Evolutionary conservation across 2,113 vertebrate species (phyloP).

Genomic region (Ramphastos sulfuratus): DNA sequence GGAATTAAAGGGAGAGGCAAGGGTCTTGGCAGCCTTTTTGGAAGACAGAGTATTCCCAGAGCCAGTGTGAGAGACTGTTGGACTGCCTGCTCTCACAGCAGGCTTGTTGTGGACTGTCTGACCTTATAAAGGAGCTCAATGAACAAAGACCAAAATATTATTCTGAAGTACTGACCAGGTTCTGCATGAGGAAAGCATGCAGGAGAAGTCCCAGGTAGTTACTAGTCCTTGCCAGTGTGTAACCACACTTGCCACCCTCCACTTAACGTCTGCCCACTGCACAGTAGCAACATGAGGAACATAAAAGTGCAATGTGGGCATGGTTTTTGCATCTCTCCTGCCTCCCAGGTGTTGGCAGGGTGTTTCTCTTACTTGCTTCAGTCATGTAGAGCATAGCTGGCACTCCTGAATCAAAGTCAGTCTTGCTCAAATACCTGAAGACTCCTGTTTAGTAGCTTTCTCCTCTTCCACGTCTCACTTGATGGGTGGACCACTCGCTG

Average conservation of each 20-base stretch:
- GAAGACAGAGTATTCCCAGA: neutral
- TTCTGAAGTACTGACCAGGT: neutral
- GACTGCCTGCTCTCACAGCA: neutral
- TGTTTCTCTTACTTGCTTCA: neutral
- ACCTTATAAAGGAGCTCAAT: neutral
- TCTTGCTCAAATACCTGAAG: neutral
- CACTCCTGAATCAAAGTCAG: neutral
- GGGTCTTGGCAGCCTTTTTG: neutral
- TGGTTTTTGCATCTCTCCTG: neutral
- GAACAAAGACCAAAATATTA: neutral
- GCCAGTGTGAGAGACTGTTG: neutral
- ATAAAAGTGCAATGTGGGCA: neutral
- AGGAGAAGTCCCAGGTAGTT: neutral
- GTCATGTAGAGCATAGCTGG: fast-evolving
- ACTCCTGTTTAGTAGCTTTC: neutral
- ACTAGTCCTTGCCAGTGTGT: neutral
- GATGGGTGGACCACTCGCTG: no score
- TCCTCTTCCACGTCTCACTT: neutral
- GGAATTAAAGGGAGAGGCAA: neutral
- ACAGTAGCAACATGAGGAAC: neutral
- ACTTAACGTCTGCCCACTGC: neutral
- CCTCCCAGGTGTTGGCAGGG: neutral
- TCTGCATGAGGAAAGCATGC: neutral
- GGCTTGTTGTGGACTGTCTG: neutral
- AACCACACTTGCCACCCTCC: neutral